Conservation (phyloP, 2,888 invertebrate species). For the Acholoe squamosa region DNA sequence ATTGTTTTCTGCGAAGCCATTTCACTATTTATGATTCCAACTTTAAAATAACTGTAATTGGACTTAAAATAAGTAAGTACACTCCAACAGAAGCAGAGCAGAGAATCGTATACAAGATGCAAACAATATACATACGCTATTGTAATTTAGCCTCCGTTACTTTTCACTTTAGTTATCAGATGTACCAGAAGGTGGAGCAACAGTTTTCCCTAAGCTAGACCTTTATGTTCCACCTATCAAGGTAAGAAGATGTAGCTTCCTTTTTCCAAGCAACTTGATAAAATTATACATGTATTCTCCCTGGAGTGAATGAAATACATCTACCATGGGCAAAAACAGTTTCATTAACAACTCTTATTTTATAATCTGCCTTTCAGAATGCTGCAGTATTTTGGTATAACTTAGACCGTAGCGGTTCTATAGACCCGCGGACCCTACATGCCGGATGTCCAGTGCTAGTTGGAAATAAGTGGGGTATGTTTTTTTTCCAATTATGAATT, state of each 20-base stretch:
- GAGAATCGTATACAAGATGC: too few species aligned
- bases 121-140: too few species aligned
- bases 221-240: constrained; percentile 67
- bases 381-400: constrained; percentile 66
- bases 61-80: too few species aligned
- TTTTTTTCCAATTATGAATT: too few species aligned
- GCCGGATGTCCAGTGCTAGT: constrained; percentile 79
- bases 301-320: too few species aligned
- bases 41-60: too few species aligned
- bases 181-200: constrained; percentile 68
- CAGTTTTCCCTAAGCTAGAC: constrained; percentile 65
- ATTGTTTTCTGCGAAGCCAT: too few species aligned
- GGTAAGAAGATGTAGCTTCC: constrained; percentile 37
- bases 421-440: constrained; percentile 73
- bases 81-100: too few species aligned
- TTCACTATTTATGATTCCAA: background rate
- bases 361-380: background rate
- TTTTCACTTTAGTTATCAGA: constrained; percentile 64
- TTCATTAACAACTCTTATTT: too few species aligned
- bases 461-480: constrained; percentile 80
- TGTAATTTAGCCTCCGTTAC: background rate
- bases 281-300: too few species aligned
- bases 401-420: constrained; percentile 71
- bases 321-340: too few species aligned
- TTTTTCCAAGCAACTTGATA: background rate